Conservation (phyloP, 1,140 invertebrate species). For the Sminthurides bifidus region DNA sequence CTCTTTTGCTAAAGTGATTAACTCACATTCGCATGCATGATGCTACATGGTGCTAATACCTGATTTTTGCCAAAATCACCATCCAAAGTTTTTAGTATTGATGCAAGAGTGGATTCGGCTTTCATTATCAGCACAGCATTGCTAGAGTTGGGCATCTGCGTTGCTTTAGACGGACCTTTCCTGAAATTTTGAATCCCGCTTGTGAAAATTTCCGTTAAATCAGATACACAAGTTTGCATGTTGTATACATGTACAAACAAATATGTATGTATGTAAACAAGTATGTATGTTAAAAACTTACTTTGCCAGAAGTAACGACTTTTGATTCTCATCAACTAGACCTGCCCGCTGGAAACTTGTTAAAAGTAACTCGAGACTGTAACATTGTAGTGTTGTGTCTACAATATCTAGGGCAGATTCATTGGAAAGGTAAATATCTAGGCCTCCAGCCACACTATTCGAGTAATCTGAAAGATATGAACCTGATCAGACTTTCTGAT, state of each 20-base stretch:
- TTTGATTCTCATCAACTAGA: constrained; percentile 65
- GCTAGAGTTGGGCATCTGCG: constrained; percentile 16
- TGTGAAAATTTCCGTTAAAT: background rate
- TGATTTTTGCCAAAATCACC: constrained; percentile 75
- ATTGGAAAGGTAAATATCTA: constrained; percentile 68
- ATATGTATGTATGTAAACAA: background rate
- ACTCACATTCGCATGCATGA: no score
- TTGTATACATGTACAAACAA: background rate
- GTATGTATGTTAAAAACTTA: constrained; percentile 35
- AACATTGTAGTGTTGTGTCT: constrained; percentile 76
- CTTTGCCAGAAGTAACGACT: constrained; percentile 54
- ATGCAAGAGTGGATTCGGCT: constrained; percentile 73
- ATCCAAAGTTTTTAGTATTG: constrained; percentile 74
- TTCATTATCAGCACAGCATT: constrained; percentile 48
- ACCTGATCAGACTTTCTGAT: background rate
- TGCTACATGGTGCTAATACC: no score
- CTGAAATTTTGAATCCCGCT: constrained; percentile 17
- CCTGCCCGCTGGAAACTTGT: constrained; percentile 66
- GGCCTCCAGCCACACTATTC: constrained; percentile 31
- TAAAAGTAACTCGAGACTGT: constrained; percentile 68
- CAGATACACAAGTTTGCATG: background rate
- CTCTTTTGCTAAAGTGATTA: constrained; percentile 40
- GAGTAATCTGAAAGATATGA: constrained; percentile 9
- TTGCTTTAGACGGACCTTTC: constrained; percentile 6
- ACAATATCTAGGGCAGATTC: constrained; percentile 73